Conservation (phyloP, 2,113 vertebrate genomes). For the Dipodomys spectabilis region DNA sequence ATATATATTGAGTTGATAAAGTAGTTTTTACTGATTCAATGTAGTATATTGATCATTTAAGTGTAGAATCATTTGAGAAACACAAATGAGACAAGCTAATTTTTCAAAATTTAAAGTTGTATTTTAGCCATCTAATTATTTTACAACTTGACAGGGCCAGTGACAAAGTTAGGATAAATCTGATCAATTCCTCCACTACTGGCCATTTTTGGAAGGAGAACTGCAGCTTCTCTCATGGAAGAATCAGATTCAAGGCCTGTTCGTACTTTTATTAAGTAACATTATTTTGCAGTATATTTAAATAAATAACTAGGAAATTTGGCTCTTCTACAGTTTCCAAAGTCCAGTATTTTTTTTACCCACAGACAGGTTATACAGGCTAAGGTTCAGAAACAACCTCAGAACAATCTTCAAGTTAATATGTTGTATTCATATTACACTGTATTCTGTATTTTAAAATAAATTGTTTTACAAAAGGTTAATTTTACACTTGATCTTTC, state of each 20-base stretch:
- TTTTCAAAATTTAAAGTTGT: constrained; percentile 41
- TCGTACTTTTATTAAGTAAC: constrained; percentile 5
- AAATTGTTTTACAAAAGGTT: constrained; percentile 38
- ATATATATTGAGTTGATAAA: constrained; percentile 19
- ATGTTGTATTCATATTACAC: constrained; percentile 4
- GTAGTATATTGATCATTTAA: background rate
- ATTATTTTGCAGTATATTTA: constrained; percentile 27
- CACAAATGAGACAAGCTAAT: constrained; percentile 29
- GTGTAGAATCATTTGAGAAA: background rate
- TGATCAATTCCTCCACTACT: background rate
- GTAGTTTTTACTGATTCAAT: constrained; percentile 38
- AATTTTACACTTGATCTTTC: constrained; percentile 71
- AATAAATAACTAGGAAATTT: constrained; percentile 17
- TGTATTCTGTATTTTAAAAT: constrained; percentile 59
- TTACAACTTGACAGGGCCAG: background rate
- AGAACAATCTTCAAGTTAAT: constrained; percentile 34
- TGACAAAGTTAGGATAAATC: background rate
- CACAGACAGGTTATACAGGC: background rate
- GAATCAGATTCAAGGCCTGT: constrained; percentile 16
- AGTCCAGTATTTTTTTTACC: background rate
- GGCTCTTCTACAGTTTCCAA: background rate
- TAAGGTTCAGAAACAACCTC: background rate
- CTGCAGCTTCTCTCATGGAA: constrained; percentile 15
- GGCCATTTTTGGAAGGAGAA: constrained; percentile 29
- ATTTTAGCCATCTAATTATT: constrained; percentile 28